These are phyloP conservation scores for Cryptus armator DNA, from an alignment of 2,888 invertebrate species.

Conservation along the genomic window DNA sequence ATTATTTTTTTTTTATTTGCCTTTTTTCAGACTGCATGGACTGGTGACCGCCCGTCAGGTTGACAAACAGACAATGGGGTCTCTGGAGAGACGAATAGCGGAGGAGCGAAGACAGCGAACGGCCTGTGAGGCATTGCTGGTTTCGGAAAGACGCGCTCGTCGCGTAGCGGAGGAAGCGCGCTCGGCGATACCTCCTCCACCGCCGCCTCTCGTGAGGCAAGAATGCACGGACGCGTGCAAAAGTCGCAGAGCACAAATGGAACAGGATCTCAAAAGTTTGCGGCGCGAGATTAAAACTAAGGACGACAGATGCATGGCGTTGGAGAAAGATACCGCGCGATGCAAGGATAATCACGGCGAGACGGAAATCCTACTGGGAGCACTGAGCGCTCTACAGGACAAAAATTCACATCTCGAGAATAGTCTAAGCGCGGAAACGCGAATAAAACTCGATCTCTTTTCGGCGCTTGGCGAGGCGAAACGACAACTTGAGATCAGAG, in stretches of 20 bases:
- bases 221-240: conserved; percentile 91
- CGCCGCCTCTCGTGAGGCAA: conserved; percentile 83
- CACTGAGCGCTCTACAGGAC: conserved; percentile 94
- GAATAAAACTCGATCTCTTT: conserved; percentile 98
- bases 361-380: conserved; percentile 92
- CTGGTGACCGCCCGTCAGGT: conserved; percentile 90
- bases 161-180: conserved; percentile 87
- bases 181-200: conserved; percentile 82
- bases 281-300: conserved; percentile 88
- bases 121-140: conserved; percentile 90
- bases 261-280: conserved; percentile 89
- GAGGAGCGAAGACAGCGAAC: conserved; percentile 94
- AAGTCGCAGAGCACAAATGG: conserved; percentile 89
- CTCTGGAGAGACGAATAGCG: conserved; percentile 92
- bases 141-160: conserved; percentile 90
- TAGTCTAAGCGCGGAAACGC: conserved; percentile 97
- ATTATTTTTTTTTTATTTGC: conserved; percentile 12
- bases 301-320: conserved; percentile 87
- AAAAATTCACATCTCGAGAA: conserved; percentile 97
- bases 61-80: conserved; percentile 92
- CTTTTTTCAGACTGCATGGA: conserved; percentile 89
- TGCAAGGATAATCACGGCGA: conserved; percentile 89
- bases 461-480: conserved; percentile 98
- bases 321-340: conserved; percentile 83
- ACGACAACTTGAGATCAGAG: conserved; percentile 94